Percentiles rank a stretch among this genome's conserved stretches.
These are phyloP conservation scores for Tapirus terrestris DNA, from an alignment of 2,113 vertebrate species.

Conservation along the genomic window DNA sequence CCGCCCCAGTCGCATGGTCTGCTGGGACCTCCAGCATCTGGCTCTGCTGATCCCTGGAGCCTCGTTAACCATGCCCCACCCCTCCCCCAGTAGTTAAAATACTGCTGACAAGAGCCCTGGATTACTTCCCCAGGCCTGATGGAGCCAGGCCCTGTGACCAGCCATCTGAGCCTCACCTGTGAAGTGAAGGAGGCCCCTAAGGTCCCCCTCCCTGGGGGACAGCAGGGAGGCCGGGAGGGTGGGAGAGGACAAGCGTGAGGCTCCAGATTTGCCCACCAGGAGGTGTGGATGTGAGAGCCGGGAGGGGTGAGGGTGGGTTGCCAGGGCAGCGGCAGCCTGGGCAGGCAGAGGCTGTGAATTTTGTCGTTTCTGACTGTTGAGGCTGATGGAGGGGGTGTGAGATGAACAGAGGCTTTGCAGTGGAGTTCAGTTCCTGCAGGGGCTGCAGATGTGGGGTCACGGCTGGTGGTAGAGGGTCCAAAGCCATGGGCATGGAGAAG, in stretches of 20 bases:
- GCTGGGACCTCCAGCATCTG: not conserved
- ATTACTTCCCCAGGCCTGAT: not conserved
- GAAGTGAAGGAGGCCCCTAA: not conserved
- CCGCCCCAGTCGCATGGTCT: constrained; percentile 39
- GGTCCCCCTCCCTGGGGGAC: no score
- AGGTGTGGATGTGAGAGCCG: not conserved
- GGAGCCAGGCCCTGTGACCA: not conserved
- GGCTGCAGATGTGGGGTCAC: no score
- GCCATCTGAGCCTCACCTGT: not conserved
- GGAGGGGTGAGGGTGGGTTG: not conserved
- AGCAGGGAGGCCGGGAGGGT: not conserved
- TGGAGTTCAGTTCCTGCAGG: not conserved
- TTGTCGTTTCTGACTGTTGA: not conserved
- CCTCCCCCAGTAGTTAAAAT: constrained; percentile 55
- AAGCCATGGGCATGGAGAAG: not conserved
- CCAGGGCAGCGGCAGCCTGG: not conserved
- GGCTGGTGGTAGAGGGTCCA: not conserved
- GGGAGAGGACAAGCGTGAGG: not conserved
- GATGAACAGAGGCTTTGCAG: not conserved
- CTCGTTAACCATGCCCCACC: constrained; percentile 48
- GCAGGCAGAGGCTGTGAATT: not conserved
- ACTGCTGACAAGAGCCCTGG: not conserved
- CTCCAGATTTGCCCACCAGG: not conserved
- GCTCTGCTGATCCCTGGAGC: constrained; percentile 19
- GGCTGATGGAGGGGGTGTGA: no score